A percentile compares a stretch with the other conserved stretches of the same genome.
Conservation (phyloP, 2,888 invertebrate genomes). For the Scaeva pyrastri region DNA sequence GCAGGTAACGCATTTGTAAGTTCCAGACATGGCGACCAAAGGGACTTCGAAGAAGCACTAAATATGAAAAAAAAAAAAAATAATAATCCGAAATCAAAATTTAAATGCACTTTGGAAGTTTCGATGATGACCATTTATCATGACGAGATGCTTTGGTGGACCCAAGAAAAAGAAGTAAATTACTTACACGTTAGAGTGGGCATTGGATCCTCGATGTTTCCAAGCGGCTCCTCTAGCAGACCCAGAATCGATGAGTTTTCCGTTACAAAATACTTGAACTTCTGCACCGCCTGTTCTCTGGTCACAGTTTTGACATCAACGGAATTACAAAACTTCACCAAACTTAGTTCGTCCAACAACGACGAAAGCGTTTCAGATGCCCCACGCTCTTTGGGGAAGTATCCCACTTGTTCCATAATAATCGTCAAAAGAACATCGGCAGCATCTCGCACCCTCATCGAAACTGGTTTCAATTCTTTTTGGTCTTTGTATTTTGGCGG, state of each 20-base stretch:
- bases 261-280: constrained; percentile 94
- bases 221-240: constrained; percentile 95
- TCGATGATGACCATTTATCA: background rate
- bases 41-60: constrained; percentile 94
- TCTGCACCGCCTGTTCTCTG: constrained; percentile 86
- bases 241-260: constrained; percentile 96
- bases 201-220: constrained; percentile 96
- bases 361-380: constrained; percentile 92
- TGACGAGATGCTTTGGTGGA: background rate
- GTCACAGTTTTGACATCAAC: constrained; percentile 81
- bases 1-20: constrained; percentile 93
- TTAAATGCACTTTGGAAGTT: background rate
- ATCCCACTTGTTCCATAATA: constrained; percentile 95
- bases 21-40: constrained; percentile 98
- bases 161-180: background rate
- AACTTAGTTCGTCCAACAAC: constrained; percentile 93
- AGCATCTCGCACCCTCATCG: constrained; percentile 98
- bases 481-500: constrained; percentile 96
- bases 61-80: constrained; percentile 77
- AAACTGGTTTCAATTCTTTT: constrained; percentile 98
- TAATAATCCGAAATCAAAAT: background rate
- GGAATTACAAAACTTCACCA: constrained; percentile 90
- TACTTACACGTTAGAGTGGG: constrained; percentile 90
- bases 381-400: constrained; percentile 93
- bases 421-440: constrained; percentile 96